Conservation (phyloP, 2,797 vertebrate genomes). For the Mergus octosetaceus region DNA sequence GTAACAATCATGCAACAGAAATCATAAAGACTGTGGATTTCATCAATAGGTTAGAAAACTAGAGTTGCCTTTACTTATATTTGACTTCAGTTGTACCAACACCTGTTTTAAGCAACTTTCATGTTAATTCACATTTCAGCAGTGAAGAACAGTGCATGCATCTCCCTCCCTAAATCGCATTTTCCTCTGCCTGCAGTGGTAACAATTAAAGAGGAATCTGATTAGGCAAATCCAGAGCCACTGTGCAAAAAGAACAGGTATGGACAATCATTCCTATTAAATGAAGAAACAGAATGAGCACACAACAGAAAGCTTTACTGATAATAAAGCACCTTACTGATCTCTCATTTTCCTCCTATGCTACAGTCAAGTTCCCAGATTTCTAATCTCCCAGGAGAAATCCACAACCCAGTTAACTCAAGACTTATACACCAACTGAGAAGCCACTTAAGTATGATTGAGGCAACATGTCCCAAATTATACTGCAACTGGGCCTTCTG, state of each 20-base stretch:
- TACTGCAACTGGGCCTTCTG: slow-evolving; percentile 10
- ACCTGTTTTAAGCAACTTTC: neutral
- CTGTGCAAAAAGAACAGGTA: neutral
- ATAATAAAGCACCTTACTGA: neutral
- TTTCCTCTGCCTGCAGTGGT: neutral
- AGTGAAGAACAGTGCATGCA: neutral
- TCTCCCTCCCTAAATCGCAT: neutral
- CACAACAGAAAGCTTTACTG: neutral
- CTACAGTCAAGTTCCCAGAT: neutral
- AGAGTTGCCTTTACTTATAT: neutral
- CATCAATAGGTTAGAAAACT: slow-evolving; percentile 36
- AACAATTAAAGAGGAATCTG: neutral
- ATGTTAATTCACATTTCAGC: neutral
- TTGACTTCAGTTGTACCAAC: neutral
- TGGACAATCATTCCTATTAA: neutral
- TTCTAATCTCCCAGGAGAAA: slow-evolving; percentile 59
- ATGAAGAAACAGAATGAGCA: neutral
- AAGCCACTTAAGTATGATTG: slow-evolving; percentile 47
- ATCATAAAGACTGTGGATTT: slow-evolving; percentile 51
- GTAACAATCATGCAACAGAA: slow-evolving; percentile 64
- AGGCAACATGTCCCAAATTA: slow-evolving; percentile 44
- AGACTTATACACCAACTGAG: slow-evolving; percentile 49
- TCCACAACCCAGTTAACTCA: slow-evolving; percentile 54
- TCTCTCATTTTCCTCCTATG: neutral
- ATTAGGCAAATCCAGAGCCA: neutral